Evolutionary conservation across 2,888 invertebrate genomes (phyloP), one percentile per base, ranked within the genome.

Genomic region (Girardia tigrina): DNA sequence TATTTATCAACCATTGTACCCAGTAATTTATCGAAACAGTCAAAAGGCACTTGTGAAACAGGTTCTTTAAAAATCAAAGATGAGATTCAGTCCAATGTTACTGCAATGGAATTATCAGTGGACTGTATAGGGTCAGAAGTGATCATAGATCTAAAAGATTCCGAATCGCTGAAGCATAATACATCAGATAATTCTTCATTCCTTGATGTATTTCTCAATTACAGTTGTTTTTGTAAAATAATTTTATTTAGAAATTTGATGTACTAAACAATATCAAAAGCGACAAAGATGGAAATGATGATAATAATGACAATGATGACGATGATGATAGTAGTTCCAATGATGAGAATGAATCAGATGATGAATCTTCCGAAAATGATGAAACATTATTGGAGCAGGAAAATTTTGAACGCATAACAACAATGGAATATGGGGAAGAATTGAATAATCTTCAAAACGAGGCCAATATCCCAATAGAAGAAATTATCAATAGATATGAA

Each of bases 271-370:
- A n/a, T n/a, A n/a, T n/a, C n/a, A n/a, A n/a, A n/a, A n/a, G n/a
- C n/a, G n/a, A n/a, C n/a, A n/a, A n/a, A n/a, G n/a, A n/a, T n/a
- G n/a, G n/a, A n/a, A n/a, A n/a, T n/a, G n/a, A n/a, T n/a, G n/a
- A n/a, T n/a, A n/a, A n/a, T n/a, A n/a, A n/a, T n/a, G n/a, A n/a
- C n/a, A n/a, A n/a, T n/a, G n/a, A 29, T 1, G 28, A 28, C 26
- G 56, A 73, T 71, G 36, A 73, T 8, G 29, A 14, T 74, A 26
- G 26, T 74, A 26, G 29, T 4, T n/a, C 6, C 6, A 36, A 56
- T 74, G 80, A 80, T 81, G 91, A 89, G 84, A 93, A 94, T 84
- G 93, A 92, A 86, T 88, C 89, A 81, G 92, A 92, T 75, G 80
- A 79, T 36, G 89, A 89, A 81, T 88, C 88, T 79, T 90, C 89